Percentiles rank a stretch among this genome's conserved stretches.
phyloP scores from a whole-genome alignment of 2,797 vertebrate genomes.

The Chelon auratus region DNA sequence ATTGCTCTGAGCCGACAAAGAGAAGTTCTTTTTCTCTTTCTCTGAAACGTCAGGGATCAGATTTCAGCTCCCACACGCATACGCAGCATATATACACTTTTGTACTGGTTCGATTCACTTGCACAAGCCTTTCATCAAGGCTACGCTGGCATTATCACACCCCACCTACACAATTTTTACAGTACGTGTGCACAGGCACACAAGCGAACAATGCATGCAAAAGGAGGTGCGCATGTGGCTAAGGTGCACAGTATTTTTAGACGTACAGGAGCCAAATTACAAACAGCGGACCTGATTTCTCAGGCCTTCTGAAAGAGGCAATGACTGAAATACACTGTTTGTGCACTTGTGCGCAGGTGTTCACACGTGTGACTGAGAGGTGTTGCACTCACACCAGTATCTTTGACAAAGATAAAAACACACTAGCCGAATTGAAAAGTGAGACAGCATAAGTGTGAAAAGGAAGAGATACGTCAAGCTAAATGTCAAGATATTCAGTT shows the following conservation, averaged over 20 bases:
- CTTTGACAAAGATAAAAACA: constrained; percentile 33
- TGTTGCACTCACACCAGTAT: constrained; percentile 37
- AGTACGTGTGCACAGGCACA: constrained; percentile 12
- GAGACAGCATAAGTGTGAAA: constrained; percentile 56
- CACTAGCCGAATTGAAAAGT: constrained; percentile 17
- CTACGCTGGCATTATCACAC: constrained; percentile 39
- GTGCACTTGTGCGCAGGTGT: constrained; percentile 36
- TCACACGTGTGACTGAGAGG: constrained; percentile 54
- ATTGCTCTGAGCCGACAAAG: constrained; percentile 3
- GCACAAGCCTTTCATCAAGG: constrained; percentile 41
- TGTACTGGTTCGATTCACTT: constrained; percentile 42
- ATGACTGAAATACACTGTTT: neutral
- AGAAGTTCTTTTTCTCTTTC: constrained; percentile 7
- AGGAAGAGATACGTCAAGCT: constrained; percentile 41
- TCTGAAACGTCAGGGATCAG: neutral
- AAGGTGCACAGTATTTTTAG: constrained; percentile 44
- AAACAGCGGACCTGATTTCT: no score
- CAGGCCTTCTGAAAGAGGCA: neutral
- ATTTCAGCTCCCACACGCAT: constrained; percentile 19
- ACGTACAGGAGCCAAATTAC: neutral
- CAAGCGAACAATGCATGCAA: constrained; percentile 10
- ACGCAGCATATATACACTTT: constrained; percentile 2
- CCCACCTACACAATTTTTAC: constrained; percentile 52
- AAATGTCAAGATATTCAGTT: constrained; percentile 16
- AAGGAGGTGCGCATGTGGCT: constrained; percentile 25